Percentiles rank a stretch among this genome's conserved stretches.
These are phyloP conservation scores for Tetranychus truncatus DNA, from an alignment of 2,888 invertebrate genomes.

Conservation along the genomic window DNA sequence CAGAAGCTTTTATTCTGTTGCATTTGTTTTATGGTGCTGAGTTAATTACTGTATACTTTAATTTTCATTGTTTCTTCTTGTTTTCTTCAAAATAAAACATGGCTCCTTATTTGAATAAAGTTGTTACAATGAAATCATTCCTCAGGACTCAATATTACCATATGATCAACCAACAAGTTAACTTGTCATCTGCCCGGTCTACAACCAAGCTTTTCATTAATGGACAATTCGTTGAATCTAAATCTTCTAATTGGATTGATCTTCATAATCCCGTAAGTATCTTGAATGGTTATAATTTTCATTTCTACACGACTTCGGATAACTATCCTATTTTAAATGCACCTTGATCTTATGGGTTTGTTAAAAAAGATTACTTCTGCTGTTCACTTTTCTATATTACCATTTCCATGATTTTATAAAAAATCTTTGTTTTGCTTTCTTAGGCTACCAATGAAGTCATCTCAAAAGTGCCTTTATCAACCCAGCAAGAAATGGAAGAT, in stretches of 20 bases:
- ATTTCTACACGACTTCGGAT: not conserved
- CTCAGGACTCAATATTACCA: not conserved
- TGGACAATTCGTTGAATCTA: constrained; percentile 78
- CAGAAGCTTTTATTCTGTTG: no score
- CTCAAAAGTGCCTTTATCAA: constrained; percentile 68
- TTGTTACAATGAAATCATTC: not conserved
- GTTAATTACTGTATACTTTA: no score
- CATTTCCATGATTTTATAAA: not conserved
- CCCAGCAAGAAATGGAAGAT: constrained; percentile 64
- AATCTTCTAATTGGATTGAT: constrained; percentile 80
- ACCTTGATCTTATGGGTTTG: no score
- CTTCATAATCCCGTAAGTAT: constrained; percentile 60
- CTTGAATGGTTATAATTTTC: not conserved
- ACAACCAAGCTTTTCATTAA: constrained; percentile 86
- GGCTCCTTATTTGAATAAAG: not conserved
- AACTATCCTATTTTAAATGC: not conserved
- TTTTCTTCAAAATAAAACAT: not conserved
- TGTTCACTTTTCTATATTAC: not conserved
- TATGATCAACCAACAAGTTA: not conserved
- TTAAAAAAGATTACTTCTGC: not conserved
- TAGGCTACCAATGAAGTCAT: constrained; percentile 61
- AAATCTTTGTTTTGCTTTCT: constrained; percentile 8
- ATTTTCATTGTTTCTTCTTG: no score
- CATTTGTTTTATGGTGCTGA: no score
- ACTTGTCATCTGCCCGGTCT: constrained; percentile 29